Base-by-base conservation (phyloP, 2,888 invertebrate species). In the Cephonodes hylas region DNA sequence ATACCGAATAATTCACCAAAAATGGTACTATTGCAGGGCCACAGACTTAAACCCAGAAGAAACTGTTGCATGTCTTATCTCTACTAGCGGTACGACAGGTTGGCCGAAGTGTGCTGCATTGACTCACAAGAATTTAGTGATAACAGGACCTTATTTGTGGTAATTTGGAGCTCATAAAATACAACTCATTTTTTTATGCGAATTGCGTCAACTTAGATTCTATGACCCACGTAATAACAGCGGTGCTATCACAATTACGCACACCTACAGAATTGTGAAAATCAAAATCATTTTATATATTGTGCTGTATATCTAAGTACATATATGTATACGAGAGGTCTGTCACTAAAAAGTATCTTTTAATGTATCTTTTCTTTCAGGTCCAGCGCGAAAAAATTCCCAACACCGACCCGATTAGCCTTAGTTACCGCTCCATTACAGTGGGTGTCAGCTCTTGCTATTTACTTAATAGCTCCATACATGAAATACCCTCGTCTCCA, bases 371-470 rank as follows among this genome's bases (percentile, higher is more conserved):
- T 27, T 60, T 44, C n/a, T 68, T 66, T 0, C 68, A 86, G 86
- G 81, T 59, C 64, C 13, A 67, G 68, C 58, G 76, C 62, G 53
- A 69, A 64, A 0, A 68, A 70, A 6, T 86, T 85, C 57, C 86
- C 86, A 0, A 67, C 72, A 0, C 86, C 86, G 2, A 77, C 77
- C 0, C 66, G 66, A 4, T 63, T 79, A 67, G 66, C 69, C 0
- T 53, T 86, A 34, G 60, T 85, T 2, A 70, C 71, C 0, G 76
- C 87, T 1, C 84, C 87, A 0, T 57, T 86, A 2, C 85, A 86
- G 59, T 87, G 87, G 87, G 34, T 85, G 57, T 80, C 86, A 0
- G 80, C 83, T 0, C 63, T 79, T 1, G 61, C 79, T n/a, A 72
- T 73, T 38, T 83, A 71, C 59, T 34, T 82, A 0, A 42, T 73